Evolutionary conservation across 2,888 invertebrate genomes (phyloP), one percentile per base, ranked within the genome.

Genomic region (Phyllotreta cruciferae): DNA sequence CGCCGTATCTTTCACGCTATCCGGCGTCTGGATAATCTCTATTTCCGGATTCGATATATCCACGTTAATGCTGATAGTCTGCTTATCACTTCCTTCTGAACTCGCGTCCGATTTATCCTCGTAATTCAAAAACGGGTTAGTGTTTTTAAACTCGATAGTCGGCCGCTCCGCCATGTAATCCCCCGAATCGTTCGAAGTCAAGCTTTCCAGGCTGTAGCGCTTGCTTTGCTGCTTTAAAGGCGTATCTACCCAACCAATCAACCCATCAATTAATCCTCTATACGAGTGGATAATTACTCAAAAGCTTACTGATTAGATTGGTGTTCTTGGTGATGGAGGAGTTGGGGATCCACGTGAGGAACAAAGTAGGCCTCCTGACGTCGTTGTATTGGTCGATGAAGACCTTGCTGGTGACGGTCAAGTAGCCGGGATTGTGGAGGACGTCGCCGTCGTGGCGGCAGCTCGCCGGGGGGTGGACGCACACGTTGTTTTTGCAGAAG

Each of bases 401-500:
- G 11, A 68, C 68, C 81, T 91, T 92, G 13, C 92, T 92, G 10
- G 92, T 91, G 47, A 97, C 89, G 0, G 94, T 94, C 72, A 98
- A 84, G 79, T 98, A 98, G 0, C 91, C 97, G 1, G 96, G 96
- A 81, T 94, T 92, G 77, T 97, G 97, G 0, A 93, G 85, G 36
- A 92, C 88, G 71, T 95, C 94, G 57, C 90, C 87, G 74, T 92
- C 91, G 73, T 91, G 91, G 53, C 94, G 86, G 56, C 92, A 87
- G 66, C 92, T 86, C 0, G 92, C 91, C 52, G 95, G 94, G 5
- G 96, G 96, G 84, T 98, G 97, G 49, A 98, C 96, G 81, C 97
- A 98, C 38, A 98, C 96, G 82, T 98, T 97, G 80, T 98, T 98
- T 83, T 97, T 98, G 82, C 93, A 93, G 80, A 92, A 93, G 54